A percentile compares a stretch with the other conserved stretches of the same genome.
Conservation (phyloP, 2,113 vertebrate species). For the Aptenodytes forsteri region DNA sequence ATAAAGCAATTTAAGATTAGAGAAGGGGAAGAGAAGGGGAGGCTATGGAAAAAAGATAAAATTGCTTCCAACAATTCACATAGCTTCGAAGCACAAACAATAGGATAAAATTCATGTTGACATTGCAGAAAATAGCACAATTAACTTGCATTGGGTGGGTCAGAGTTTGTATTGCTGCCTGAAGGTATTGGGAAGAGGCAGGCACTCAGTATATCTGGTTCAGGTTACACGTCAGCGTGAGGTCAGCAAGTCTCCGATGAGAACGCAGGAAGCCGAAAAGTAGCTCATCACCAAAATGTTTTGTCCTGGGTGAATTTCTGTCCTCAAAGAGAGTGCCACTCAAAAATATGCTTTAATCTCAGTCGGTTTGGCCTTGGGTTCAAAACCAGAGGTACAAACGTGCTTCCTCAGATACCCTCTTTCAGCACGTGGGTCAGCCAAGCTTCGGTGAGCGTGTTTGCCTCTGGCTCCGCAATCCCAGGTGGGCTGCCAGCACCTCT, state of each 20-base stretch:
- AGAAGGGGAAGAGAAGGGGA: neutral
- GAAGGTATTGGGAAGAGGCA: neutral
- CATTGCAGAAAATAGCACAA: neutral
- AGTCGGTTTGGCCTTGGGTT: neutral
- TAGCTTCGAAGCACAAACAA: neutral
- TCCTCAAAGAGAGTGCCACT: neutral
- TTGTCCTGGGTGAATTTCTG: neutral
- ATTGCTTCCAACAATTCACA: neutral
- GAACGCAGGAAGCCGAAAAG: neutral
- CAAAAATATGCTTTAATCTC: neutral
- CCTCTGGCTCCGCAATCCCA: neutral
- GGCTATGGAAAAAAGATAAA: neutral
- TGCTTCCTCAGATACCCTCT: neutral
- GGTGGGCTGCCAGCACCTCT: neutral
- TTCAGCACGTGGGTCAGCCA: neutral
- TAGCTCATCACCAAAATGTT: neutral
- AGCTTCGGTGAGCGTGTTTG: neutral
- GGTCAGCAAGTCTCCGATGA: neutral
- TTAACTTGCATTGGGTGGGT: neutral
- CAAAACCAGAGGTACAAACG: neutral
- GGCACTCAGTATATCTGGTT: neutral
- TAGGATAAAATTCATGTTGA: neutral
- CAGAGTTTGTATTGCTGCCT: neutral
- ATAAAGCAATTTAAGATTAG: neutral
- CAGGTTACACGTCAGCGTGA: neutral